Percentiles rank a stretch among this genome's conserved stretches.
phyloP scores from a whole-genome alignment of 1,140 invertebrate genomes.

The Leptinotarsa undecemlineata region DNA sequence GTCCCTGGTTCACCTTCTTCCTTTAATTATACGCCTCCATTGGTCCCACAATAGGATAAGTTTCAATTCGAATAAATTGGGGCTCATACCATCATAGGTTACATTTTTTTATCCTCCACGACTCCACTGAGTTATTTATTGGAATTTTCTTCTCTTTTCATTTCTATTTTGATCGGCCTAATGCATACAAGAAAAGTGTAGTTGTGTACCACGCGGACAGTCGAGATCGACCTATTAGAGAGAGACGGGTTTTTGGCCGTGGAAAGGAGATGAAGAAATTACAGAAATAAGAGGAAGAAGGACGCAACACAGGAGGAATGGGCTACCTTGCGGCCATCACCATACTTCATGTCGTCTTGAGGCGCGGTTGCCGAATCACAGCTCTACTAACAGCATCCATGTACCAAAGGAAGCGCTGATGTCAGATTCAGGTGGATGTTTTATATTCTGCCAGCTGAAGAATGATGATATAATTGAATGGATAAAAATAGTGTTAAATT shows the following conservation, averaged over 20 bases:
- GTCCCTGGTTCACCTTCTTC: no score
- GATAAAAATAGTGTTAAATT: no score
- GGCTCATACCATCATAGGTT: no score
- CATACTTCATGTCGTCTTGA: constrained; percentile 51
- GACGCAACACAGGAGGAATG: constrained; percentile 42
- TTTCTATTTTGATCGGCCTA: neutral
- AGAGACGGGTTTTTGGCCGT: constrained; percentile 16
- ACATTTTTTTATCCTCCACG: no score
- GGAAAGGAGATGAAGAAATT: constrained; percentile 29
- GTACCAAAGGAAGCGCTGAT: neutral
- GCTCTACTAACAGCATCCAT: constrained; percentile 31
- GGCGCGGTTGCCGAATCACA: constrained; percentile 45
- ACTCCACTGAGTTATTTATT: no score
- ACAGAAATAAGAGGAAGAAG: constrained; percentile 31
- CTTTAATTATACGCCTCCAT: no score
- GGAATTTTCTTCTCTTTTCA: no score
- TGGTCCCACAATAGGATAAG: no score
- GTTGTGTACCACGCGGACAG: neutral
- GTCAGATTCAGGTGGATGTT: neutral
- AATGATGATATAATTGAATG: no score
- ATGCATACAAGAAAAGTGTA: neutral
- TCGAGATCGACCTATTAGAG: constrained; percentile 1
- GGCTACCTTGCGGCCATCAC: constrained; percentile 49
- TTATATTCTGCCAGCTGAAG: no score
- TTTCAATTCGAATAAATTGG: no score